phyloP scores from a whole-genome alignment of 2,888 invertebrate species.

The Hydriomena furcata region DNA sequence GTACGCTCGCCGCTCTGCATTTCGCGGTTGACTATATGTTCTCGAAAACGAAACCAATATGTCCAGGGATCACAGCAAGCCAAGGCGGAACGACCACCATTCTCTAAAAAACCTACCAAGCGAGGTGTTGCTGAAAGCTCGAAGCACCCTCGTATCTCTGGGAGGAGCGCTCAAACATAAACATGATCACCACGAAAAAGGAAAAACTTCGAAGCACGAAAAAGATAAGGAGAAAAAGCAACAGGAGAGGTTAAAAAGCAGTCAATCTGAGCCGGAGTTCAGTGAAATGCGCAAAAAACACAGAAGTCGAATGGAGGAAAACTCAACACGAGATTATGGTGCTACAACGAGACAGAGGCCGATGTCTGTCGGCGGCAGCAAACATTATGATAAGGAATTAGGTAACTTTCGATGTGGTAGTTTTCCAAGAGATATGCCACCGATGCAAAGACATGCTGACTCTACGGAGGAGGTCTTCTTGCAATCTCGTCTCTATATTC shows the following conservation, averaged over 20 bases:
- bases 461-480: slow-evolving; percentile 69
- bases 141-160: slow-evolving; percentile 72
- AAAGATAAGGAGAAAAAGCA: slow-evolving; percentile 69
- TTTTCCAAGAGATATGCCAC: slow-evolving; percentile 53
- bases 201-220: slow-evolving; percentile 67
- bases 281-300: slow-evolving; percentile 64
- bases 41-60: slow-evolving; percentile 47
- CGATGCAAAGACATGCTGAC: slow-evolving; percentile 57
- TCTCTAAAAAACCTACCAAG: slow-evolving; percentile 70
- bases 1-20: slow-evolving; percentile 39
- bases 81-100: slow-evolving; percentile 65
- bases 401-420: slow-evolving; percentile 52
- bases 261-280: slow-evolving; percentile 72
- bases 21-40: slow-evolving; percentile 45
- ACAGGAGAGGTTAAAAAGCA: slow-evolving; percentile 63
- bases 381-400: slow-evolving; percentile 60
- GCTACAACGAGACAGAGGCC: slow-evolving; percentile 57
- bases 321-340: slow-evolving; percentile 46
- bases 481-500: slow-evolving; percentile 70
- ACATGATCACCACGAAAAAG: slow-evolving; percentile 54
- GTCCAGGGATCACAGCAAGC: slow-evolving; percentile 72
- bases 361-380: slow-evolving; percentile 67
- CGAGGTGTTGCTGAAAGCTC: slow-evolving; percentile 73
- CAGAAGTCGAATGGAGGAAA: slow-evolving; percentile 63
- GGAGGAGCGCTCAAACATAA: slow-evolving; percentile 76